Conservation (phyloP, 2,113 vertebrate genomes). For the Poeciliopsis turrubarensis region DNA sequence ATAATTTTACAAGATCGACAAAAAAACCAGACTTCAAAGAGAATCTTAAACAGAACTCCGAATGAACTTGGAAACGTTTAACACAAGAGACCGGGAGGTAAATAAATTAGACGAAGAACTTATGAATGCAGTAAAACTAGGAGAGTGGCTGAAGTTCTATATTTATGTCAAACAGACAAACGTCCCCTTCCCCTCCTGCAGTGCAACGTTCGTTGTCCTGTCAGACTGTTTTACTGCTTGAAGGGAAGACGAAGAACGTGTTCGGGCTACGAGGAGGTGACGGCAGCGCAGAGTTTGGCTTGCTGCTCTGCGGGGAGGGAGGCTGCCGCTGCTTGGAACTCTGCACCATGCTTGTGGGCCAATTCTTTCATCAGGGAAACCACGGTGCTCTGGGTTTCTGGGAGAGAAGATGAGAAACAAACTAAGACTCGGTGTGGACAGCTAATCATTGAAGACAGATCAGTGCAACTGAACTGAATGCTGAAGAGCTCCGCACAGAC, state of each 20-base stretch:
- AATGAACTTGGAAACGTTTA: slow-evolving; percentile 46
- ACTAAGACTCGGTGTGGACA: neutral
- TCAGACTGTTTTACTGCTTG: no score
- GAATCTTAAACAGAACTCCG: neutral
- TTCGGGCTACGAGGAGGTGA: slow-evolving; percentile 66
- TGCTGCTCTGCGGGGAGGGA: slow-evolving; percentile 81
- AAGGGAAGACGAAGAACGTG: slow-evolving; percentile 26
- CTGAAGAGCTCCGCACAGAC: neutral
- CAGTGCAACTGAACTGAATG: neutral
- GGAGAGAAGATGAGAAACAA: slow-evolving; percentile 3
- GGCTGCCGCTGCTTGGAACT: slow-evolving; percentile 79
- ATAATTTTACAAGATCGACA: slow-evolving; percentile 6
- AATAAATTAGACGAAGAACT: slow-evolving; percentile 60
- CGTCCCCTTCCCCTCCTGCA: slow-evolving; percentile 32
- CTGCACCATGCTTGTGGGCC: slow-evolving; percentile 73
- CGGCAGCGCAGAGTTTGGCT: slow-evolving; percentile 60
- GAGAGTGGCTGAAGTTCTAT: slow-evolving; percentile 40
- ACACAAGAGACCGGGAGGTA: slow-evolving; percentile 16
- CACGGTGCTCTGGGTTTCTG: slow-evolving; percentile 80
- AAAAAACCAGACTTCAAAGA: slow-evolving; percentile 12
- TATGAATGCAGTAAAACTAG: slow-evolving; percentile 24
- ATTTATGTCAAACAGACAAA: slow-evolving; percentile 5
- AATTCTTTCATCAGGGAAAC: slow-evolving; percentile 77
- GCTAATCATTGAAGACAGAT: neutral
- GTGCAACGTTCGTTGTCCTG: slow-evolving; percentile 41